Evolutionary conservation across 2,797 vertebrate species (phyloP), one percentile per base, ranked within the genome.

Genomic region (Microtus agrestis): DNA sequence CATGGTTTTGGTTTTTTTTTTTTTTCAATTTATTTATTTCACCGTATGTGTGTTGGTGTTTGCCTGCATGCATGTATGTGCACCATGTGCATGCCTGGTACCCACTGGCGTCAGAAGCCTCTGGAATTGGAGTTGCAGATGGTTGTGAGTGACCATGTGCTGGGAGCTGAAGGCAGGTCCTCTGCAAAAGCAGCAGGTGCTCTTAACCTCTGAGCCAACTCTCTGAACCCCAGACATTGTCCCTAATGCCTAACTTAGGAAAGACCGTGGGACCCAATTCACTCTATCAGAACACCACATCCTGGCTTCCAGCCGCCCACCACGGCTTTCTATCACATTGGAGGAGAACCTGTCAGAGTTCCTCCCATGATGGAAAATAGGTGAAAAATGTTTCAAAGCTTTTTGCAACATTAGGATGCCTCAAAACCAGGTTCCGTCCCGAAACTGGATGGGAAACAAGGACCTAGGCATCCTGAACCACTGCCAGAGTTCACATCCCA

Each of bases 241-340:
- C 25, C 21, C 19, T 5, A 6, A 0, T 27, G 37, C 6, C 1
- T 27, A 37, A 23, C 65, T 71, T 89, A 7, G 5, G 81, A 46
- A 71, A 87, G 63, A 11, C 34, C 9, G 9, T 1, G n/a, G 23
- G 2, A 25, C 8, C 23, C 81, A 7, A 11, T 29, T 40, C 23
- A 40, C 2, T 25, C 19, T n/a, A 1, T 4, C 2, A 3, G 46
- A 34, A 17, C 0, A 21, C 13, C 14, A 4, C 43, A 3, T 25
- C 15, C 69, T 71, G 12, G 29, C 29, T 65, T 37, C 37, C 11
- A 48, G 2, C 2, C 2, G 1, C 37, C 56, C 63, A 1, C 56
- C 63, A 1, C 7, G 73, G 2, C 46, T 51, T 85, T 59, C 67
- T 3, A 34, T n/a, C 13, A 1, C 23, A 34, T 29, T 31, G 27